Evolutionary conservation across 2,113 vertebrate genomes (phyloP).

Genomic region (Alosa alosa): DNA sequence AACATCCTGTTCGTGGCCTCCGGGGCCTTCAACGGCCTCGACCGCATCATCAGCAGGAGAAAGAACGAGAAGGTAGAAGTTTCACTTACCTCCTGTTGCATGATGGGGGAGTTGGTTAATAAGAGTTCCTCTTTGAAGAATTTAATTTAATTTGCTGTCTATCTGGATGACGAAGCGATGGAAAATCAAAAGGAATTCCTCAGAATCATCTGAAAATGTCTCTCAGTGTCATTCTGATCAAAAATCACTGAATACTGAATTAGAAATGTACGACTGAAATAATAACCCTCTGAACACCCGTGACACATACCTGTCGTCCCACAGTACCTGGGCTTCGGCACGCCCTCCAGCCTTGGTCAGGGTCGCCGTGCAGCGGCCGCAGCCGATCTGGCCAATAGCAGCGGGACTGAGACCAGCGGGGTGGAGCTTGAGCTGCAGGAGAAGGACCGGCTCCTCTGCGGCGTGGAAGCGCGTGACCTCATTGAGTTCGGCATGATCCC

Average conservation of each 20-base stretch:
- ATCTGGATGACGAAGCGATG: no score
- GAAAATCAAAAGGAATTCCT: no score
- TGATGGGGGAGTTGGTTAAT: no score
- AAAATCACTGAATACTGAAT: no score
- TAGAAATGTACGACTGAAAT: no score
- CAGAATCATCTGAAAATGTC: no score
- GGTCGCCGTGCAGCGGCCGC: conserved; percentile 84
- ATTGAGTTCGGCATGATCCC: conserved; percentile 93
- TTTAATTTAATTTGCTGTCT: no score
- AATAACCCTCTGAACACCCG: no score
- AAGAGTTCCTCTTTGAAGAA: no score
- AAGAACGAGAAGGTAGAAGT: conserved; percentile 84
- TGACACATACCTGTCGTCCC: neutral
- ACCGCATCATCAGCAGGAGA: conserved; percentile 87
- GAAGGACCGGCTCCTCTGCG: conserved; percentile 80
- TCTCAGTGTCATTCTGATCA: no score
- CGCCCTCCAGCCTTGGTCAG: conserved; percentile 79
- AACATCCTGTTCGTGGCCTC: conserved; percentile 88
- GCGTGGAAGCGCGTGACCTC: conserved; percentile 84
- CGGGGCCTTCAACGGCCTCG: conserved; percentile 88
- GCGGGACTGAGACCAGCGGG: conserved; percentile 74
- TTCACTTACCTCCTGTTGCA: no score
- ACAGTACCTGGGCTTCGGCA: conserved; percentile 86
- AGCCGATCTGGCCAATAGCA: conserved; percentile 81
- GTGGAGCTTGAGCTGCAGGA: conserved; percentile 81